Percentiles rank a stretch among this genome's conserved stretches.
phyloP scores from a whole-genome alignment of 2,888 invertebrate genomes.

The Meteorus colon region DNA sequence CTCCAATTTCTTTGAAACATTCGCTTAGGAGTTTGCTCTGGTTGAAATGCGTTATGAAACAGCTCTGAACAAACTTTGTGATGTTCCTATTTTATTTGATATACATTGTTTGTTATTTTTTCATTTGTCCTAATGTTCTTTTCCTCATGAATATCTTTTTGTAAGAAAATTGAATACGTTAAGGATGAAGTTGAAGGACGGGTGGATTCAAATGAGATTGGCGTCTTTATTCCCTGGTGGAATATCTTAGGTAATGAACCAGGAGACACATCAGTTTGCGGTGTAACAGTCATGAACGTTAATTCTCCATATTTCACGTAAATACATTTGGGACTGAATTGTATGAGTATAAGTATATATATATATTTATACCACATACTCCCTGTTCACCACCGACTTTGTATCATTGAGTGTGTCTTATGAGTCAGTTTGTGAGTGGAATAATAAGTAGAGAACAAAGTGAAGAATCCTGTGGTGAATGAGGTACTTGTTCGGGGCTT shows the following conservation, averaged over 20 bases:
- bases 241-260: conserved; percentile 37
- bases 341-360: neutral
- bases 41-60: too few relatives aligned
- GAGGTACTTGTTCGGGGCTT: conserved; percentile 23
- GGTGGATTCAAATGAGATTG: conserved; percentile 36
- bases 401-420: conserved; percentile 37
- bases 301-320: conserved; percentile 32
- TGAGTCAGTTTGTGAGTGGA: conserved; percentile 38
- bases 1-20: too few relatives aligned
- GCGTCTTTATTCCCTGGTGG: conserved; percentile 31
- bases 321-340: conserved; percentile 21
- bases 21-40: too few relatives aligned
- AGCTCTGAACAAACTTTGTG: too few relatives aligned
- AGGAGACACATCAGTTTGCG: conserved; percentile 34
- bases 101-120: neutral
- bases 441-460: conserved; percentile 28
- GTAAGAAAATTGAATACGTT: neutral
- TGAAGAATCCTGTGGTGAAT: neutral
- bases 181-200: conserved; percentile 7
- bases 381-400: neutral
- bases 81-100: neutral
- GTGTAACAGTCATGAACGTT: conserved; percentile 33
- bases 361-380: neutral
- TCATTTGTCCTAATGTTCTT: neutral
- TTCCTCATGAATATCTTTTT: conserved; percentile 8